phyloP scores from a whole-genome alignment of 2,113 vertebrate genomes.

The Symphodus melops region DNA sequence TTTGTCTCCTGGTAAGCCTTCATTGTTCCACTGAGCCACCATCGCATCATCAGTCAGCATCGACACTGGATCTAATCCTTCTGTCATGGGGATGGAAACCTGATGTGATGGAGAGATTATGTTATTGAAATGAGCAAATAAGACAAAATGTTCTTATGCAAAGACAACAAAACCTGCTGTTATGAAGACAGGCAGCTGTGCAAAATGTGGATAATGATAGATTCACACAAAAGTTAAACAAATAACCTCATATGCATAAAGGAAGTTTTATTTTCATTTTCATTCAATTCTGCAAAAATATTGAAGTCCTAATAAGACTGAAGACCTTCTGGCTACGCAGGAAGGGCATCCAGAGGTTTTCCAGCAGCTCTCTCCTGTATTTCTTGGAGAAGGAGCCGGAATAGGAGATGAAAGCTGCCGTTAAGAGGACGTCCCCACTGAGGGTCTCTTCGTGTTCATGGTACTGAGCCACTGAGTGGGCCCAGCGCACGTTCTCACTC shows the following conservation, averaged over 20 bases:
- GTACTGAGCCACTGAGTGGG: slow-evolving; percentile 82
- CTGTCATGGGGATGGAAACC: slow-evolving; percentile 81
- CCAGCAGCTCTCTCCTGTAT: slow-evolving; percentile 74
- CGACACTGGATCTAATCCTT: slow-evolving; percentile 80
- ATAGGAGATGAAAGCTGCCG: slow-evolving; percentile 81
- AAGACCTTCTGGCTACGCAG: slow-evolving; percentile 77
- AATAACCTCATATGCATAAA: too few species aligned
- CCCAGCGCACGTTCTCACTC: slow-evolving; percentile 85
- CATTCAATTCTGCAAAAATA: background rate
- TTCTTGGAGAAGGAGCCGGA: slow-evolving; percentile 82
- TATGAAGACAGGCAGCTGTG: background rate
- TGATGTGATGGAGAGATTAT: slow-evolving; percentile 51
- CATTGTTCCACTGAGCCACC: slow-evolving; percentile 85
- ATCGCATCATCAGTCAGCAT: slow-evolving; percentile 82
- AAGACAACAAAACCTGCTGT: background rate
- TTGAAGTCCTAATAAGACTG: background rate
- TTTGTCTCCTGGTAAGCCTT: slow-evolving; percentile 81
- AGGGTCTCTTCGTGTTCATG: slow-evolving; percentile 82
- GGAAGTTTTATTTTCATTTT: too few species aligned
- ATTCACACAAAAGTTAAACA: too few species aligned
- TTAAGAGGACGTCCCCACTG: slow-evolving; percentile 83
- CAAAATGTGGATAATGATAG: too few species aligned
- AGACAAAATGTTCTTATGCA: background rate
- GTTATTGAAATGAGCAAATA: background rate
- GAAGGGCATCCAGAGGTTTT: slow-evolving; percentile 82